Conservation (phyloP, 2,888 invertebrate species). For the Alentia gelatinosa region DNA sequence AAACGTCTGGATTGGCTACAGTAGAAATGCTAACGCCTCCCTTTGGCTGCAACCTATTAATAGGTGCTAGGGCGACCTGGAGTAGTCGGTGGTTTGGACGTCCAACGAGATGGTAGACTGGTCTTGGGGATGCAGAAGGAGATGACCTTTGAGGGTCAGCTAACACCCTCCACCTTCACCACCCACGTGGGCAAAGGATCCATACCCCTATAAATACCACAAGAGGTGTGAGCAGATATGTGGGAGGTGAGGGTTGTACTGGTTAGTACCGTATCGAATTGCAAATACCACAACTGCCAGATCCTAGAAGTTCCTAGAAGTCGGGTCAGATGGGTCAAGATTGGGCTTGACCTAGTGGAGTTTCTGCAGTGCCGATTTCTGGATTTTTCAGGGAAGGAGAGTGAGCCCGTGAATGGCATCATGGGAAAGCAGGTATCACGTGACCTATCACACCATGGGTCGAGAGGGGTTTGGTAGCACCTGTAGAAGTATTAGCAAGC, state of each 20-base stretch:
- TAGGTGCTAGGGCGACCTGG: too few relatives aligned
- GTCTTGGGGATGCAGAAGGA: background rate
- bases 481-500: too few relatives aligned
- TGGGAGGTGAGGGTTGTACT: background rate
- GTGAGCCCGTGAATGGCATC: too few relatives aligned
- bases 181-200: background rate
- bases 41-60: too few relatives aligned
- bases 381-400: slow-evolving; percentile 1
- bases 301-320: background rate
- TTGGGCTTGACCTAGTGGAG: background rate
- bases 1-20: too few relatives aligned
- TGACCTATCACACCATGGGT: too few relatives aligned
- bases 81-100: too few relatives aligned
- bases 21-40: too few relatives aligned
- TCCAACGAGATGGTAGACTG: too few relatives aligned
- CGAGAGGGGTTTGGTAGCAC: too few relatives aligned
- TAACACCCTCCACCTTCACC: background rate
- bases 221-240: background rate
- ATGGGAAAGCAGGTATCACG: too few relatives aligned
- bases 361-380: background rate
- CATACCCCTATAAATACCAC: background rate
- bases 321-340: background rate
- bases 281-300: background rate
- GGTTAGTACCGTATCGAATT: background rate
- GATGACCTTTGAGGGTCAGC: background rate